Evolutionary conservation across 1,140 invertebrate species (phyloP).

Genomic region (Zelostemma sp.): DNA sequence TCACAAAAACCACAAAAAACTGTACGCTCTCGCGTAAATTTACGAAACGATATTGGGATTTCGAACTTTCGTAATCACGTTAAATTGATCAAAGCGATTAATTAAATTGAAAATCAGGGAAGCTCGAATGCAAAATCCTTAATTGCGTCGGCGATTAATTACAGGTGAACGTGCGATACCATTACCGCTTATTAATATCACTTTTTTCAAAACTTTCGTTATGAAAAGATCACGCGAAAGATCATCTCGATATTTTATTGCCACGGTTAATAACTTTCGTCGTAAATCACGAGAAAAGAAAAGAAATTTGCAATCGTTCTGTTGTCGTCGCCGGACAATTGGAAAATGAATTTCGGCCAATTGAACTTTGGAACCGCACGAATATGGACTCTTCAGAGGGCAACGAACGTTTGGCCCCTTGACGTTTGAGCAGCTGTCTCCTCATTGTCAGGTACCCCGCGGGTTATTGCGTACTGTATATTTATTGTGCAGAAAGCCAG

Average conservation of each 20-base stretch:
- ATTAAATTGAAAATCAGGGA: background rate
- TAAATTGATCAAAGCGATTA: too few relatives aligned
- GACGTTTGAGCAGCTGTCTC: conserved; percentile 42
- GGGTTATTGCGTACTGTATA: conserved; percentile 39
- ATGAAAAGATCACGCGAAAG: background rate
- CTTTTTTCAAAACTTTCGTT: background rate
- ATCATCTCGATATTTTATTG: background rate
- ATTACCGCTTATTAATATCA: background rate
- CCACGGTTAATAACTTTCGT: background rate
- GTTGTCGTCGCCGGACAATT: conserved; percentile 7
- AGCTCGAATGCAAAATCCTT: background rate
- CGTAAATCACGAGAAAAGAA: background rate
- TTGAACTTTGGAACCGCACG: conserved; percentile 35
- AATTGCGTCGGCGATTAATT: background rate
- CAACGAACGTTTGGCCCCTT: conserved; percentile 41
- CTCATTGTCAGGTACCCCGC: conserved; percentile 43
- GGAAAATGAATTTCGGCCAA: conserved; percentile 32
- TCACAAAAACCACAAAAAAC: background rate
- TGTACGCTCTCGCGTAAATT: too few relatives aligned
- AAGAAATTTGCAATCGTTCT: too few relatives aligned
- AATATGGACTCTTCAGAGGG: conserved; percentile 31
- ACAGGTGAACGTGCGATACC: background rate
- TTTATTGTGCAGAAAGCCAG: conserved; percentile 48
- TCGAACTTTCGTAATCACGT: too few relatives aligned
- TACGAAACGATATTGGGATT: too few relatives aligned